Evolutionary conservation across 30 jellyfish, hydroid and myxozoan genomes (phyloP), one percentile per base, ranked within the genome.

Genomic region (Calvadosia cruxmelitensis): DNA sequence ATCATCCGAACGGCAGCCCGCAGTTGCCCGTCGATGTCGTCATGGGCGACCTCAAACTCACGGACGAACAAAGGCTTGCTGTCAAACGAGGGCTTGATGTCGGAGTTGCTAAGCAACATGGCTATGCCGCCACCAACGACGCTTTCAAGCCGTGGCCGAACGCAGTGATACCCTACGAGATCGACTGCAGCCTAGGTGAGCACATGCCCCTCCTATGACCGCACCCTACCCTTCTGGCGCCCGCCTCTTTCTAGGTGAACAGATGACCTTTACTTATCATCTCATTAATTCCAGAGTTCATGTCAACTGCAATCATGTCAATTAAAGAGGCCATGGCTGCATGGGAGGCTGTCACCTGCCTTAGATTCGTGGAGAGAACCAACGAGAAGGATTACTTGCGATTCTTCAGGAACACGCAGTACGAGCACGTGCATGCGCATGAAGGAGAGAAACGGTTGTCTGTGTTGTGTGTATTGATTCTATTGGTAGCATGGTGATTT

Each of bases 51-150:
- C 35, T 75, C 49, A 35, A 25, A 36, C 49, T 75, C 63, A 75
- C 93, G 28, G 70, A 24, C 63, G 75, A 80, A 64, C 98, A 89
- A 63, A 82, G 68, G 62, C 33, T 34, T 42, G 95, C 93, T 34
- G 66, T 89, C 33, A 74, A 72, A 64, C 62, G 52, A 10, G 93
- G 95, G 15, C 63, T 68, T 27, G 93, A 81, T 64, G 93, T 82
- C 73, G 86, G 83, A 27, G 94, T 93, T 26, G 26, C 82, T 34
- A 20, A 70, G n/a, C 33, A 52, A 28, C 50, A 33, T 42, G 57
- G 57, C 20, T 42, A 42, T 42, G 57, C 57, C 20, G 20, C 20
- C 10, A 20, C 10, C 20, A 42, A 42, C 10, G 57, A 42, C 20
- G 15, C 20, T 10, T 42, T 5, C 57, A 10, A 5, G 10, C 57